Evolutionary conservation across 2,113 vertebrate species (phyloP).

Genomic region (Lutjanus erythropterus): DNA sequence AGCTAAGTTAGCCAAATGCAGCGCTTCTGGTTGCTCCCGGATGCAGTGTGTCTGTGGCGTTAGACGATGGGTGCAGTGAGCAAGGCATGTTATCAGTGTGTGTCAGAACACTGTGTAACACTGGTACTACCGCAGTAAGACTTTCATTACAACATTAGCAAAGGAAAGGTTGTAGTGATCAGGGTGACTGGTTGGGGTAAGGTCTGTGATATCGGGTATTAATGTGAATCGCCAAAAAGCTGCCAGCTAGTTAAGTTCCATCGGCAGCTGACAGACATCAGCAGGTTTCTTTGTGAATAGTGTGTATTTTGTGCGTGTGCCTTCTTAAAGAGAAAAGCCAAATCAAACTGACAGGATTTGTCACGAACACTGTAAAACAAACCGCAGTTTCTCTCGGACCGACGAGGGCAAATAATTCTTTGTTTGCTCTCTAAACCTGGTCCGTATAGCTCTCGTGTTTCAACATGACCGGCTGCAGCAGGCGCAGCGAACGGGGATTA

Average conservation of each 20-base stretch:
- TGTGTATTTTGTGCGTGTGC: not conserved
- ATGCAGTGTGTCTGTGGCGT: no score
- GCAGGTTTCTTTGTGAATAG: constrained; percentile 14
- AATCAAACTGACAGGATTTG: constrained; percentile 21
- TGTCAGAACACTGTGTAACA: no score
- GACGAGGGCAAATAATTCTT: constrained; percentile 7
- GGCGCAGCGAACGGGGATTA: constrained; percentile 37
- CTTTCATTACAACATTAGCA: not conserved
- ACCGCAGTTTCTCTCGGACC: not conserved
- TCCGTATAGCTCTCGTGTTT: constrained; percentile 13
- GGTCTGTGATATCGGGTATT: not conserved
- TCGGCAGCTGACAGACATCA: constrained; percentile 32
- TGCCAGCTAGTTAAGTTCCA: constrained; percentile 24
- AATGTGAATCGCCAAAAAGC: constrained; percentile 14
- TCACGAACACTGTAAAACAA: constrained; percentile 4
- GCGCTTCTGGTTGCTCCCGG: no score
- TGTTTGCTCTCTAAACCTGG: constrained; percentile 32
- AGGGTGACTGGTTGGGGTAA: not conserved
- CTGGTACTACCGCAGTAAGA: no score
- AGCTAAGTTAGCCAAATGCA: no score
- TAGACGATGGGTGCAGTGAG: no score
- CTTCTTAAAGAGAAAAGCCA: not conserved
- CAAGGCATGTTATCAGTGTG: no score
- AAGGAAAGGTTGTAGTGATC: not conserved
- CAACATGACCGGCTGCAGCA: constrained; percentile 7